Base-by-base conservation (phyloP, 1,140 invertebrate species). In the Dolichoris vasculosae region DNA sequence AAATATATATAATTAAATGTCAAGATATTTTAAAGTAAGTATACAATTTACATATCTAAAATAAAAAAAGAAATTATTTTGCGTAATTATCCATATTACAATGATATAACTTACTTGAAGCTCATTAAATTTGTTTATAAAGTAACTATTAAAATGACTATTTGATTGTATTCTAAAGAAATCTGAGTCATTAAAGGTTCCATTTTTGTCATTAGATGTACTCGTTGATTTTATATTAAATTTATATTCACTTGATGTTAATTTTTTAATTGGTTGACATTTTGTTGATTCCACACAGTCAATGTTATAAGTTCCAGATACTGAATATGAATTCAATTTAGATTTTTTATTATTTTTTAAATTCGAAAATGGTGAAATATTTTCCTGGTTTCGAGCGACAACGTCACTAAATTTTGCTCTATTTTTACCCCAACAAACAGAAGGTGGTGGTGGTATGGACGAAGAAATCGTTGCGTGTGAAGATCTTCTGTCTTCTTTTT, bases 331-430 rank as follows among this genome's bases (percentile, higher is more conserved):
- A 35, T 51, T 86, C 13, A 76, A 85, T 78, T 89, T 90, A 64
- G 71, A 46, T 79, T 71, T 35, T 64, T 84, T 90, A 82, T 69
- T 88, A 75, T 23, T 88, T 84, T 83, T 88, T 38, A 88, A 89
- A 23, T 81, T 88, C 23, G 89, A 88, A 46, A 89, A 91, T 2
- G 88, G 77, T 0, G 90, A 90, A 2, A 89, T 73, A 46, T 85
- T 90, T 32, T 93, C 91, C 46, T 90, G 91, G 89, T 89, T 93
- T 8, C 93, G 89, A 7, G 94, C 94, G 7, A 95, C 95, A 6
- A 95, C 94, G 76, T 95, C 94, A 82, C 95, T 95, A 85, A 95
- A 95, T 79, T 90, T 93, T 0, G 94, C 94, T 43, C 94, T 87
- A 86, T 94, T 94, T 88, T 95, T 93, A 71, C 93, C 92, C 94